Percentiles rank a stretch among this genome's conserved stretches.
phyloP scores from a whole-genome alignment of 2,888 invertebrate genomes.

The Drepanosiphum platanoidis region DNA sequence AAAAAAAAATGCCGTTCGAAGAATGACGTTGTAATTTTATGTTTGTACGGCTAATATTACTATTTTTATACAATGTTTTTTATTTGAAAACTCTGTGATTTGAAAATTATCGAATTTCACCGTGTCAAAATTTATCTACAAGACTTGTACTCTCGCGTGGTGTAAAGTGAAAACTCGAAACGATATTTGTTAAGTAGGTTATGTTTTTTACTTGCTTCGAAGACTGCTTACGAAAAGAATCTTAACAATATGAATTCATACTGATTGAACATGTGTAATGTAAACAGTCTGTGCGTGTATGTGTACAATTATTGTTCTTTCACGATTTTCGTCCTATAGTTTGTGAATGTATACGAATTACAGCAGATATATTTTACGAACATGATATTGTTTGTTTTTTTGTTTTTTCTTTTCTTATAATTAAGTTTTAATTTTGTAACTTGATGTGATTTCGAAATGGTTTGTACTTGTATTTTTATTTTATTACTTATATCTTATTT shows the following conservation, averaged over 20 bases:
- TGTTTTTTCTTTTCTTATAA: neutral
- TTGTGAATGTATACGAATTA: neutral
- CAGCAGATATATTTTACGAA: neutral
- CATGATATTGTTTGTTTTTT: neutral
- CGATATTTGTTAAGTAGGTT: neutral
- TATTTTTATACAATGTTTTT: neutral
- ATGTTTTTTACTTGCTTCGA: neutral
- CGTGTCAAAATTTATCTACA: neutral
- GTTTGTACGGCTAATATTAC: neutral
- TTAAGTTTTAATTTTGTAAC: neutral
- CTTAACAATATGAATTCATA: too few species aligned
- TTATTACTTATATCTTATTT: conserved; percentile 12
- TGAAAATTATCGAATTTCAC: neutral
- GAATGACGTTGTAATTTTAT: conserved; percentile 9
- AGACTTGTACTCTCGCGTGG: neutral
- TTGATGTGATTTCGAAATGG: neutral
- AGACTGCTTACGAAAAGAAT: neutral
- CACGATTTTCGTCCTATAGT: neutral
- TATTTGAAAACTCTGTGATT: neutral
- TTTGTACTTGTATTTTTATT: conserved; percentile 15
- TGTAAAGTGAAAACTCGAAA: neutral
- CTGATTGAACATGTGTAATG: neutral
- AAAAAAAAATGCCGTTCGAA: neutral
- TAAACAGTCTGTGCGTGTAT: neutral
- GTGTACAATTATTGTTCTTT: neutral